These are phyloP conservation scores for Orthonyx spaldingii DNA, from an alignment of 2,113 vertebrate genomes.

Conservation along the genomic window DNA sequence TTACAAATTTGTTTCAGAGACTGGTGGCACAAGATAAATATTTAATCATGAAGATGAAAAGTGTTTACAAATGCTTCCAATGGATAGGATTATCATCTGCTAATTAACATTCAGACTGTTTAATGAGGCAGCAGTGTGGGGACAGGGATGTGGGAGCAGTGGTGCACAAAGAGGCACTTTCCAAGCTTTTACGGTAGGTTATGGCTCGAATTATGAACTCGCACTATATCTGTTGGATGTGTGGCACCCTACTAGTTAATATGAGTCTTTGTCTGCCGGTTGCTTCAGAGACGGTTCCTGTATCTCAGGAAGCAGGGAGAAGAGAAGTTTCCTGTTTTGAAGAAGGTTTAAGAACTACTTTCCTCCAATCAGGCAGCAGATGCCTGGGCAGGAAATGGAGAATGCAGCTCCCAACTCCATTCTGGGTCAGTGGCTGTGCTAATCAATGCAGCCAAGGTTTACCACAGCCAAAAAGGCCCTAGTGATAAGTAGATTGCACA, in stretches of 20 bases:
- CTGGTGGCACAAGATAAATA: background rate
- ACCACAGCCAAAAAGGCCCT: background rate
- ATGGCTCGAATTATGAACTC: background rate
- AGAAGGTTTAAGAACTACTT: slow-evolving; percentile 85
- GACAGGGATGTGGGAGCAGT: background rate
- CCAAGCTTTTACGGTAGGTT: background rate
- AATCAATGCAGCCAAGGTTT: background rate
- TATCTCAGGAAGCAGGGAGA: slow-evolving; percentile 95
- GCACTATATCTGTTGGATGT: background rate
- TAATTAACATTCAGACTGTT: background rate
- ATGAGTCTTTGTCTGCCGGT: slow-evolving; percentile 81
- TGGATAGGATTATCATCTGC: background rate
- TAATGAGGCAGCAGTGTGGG: background rate
- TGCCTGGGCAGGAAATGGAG: slow-evolving; percentile 83
- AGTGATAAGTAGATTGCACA: background rate
- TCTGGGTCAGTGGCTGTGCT: background rate
- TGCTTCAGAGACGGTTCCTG: slow-evolving; percentile 92
- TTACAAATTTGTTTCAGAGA: background rate
- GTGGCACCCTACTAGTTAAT: slow-evolving; percentile 80
- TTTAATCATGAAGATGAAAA: background rate
- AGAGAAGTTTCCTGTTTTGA: slow-evolving; percentile 97
- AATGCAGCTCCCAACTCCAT: slow-evolving; percentile 68
- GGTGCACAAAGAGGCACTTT: background rate
- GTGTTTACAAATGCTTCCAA: background rate
- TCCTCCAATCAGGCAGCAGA: slow-evolving; percentile 87